Base-by-base conservation (phyloP, 2,797 vertebrate species). In the Spinibarbus caldwelli region DNA sequence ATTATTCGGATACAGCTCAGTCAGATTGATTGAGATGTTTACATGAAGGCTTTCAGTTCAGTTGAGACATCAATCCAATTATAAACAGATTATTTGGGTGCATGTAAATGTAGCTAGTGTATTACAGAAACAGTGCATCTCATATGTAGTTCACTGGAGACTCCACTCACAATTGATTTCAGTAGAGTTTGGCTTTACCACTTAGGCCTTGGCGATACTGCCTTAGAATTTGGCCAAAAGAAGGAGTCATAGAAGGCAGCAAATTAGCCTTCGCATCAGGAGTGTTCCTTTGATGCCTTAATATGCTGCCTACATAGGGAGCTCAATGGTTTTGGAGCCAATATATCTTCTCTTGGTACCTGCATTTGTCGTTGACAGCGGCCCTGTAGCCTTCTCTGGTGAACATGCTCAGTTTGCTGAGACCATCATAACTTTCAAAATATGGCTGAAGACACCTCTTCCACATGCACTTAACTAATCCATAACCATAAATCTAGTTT, bases 401-500 rank as follows among this genome's bases (percentile, higher is more conserved):
- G 12, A 54, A 54, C 11, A 77, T 54, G 49, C 49, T 77, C 34
- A n/a, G 36, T 78, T 78, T 78, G 75, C 34, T 41, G 52, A 59
- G 75, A 59, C 34, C 23, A 78, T 36, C 17, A 75, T 9, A 75
- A 31, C 45, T 52, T 75, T 75, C 10, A 43, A 23, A 76, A 52
- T 52, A 49, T 76, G 47, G 47, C 29, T 52, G 11, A 49, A 34
- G 9, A 45, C 17, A 76, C 19, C 19, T 76, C 19, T 52, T 34
- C 29, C 47, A 52, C 29, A 23, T 21, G 72, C 72, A 76, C 72
- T 34, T 52, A 34, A 11, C 72, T 9, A 12, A 75, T 52, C 9
- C 72, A 76, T 34, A 76, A 76, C 72, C 72, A 52, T 75, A 19
- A 52, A 75, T 75, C 72, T 52, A 11, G 45, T 45, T 75, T 19